Percentiles rank a stretch among this genome's conserved stretches.
Conservation (phyloP, 2,888 invertebrate species). For the Carabus problematicus region DNA sequence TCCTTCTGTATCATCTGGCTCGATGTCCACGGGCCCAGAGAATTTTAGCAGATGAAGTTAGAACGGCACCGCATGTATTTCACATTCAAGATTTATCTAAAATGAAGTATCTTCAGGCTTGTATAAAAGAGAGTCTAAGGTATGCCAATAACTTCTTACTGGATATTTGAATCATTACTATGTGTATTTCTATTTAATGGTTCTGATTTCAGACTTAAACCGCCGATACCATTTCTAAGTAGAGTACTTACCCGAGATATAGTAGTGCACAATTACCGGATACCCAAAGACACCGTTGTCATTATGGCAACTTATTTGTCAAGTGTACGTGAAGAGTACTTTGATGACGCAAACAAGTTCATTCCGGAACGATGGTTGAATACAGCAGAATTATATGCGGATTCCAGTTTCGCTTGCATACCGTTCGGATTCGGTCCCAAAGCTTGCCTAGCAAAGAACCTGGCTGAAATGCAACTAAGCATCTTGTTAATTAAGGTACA, state of each 20-base stretch:
- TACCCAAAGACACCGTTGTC: conserved; percentile 67
- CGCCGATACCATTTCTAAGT: conserved; percentile 70
- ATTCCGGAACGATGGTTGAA: conserved; percentile 70
- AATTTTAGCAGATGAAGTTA: conserved; percentile 68
- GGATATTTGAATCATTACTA: neutral
- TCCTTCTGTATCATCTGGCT: conserved; percentile 72
- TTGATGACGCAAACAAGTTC: conserved; percentile 68
- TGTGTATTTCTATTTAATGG: conserved; percentile 11
- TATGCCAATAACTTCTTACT: conserved; percentile 47
- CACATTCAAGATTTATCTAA: conserved; percentile 51
- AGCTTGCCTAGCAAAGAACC: conserved; percentile 68
- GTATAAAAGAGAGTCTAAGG: conserved; percentile 70
- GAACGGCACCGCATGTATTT: conserved; percentile 52
- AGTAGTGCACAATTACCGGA: conserved; percentile 67
- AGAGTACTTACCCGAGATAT: conserved; percentile 67
- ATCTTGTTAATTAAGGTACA: conserved; percentile 65
- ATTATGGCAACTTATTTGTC: conserved; percentile 71
- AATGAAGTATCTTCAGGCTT: conserved; percentile 68
- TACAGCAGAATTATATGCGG: conserved; percentile 51
- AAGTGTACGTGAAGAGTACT: conserved; percentile 68
- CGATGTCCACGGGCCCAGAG: conserved; percentile 70
- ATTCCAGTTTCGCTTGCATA: conserved; percentile 63
- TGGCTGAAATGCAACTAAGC: conserved; percentile 68
- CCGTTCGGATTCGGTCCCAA: conserved; percentile 71
- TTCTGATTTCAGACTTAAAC: conserved; percentile 62